Conservation (phyloP, 2,888 invertebrate species). For the Mimachlamys varia region DNA sequence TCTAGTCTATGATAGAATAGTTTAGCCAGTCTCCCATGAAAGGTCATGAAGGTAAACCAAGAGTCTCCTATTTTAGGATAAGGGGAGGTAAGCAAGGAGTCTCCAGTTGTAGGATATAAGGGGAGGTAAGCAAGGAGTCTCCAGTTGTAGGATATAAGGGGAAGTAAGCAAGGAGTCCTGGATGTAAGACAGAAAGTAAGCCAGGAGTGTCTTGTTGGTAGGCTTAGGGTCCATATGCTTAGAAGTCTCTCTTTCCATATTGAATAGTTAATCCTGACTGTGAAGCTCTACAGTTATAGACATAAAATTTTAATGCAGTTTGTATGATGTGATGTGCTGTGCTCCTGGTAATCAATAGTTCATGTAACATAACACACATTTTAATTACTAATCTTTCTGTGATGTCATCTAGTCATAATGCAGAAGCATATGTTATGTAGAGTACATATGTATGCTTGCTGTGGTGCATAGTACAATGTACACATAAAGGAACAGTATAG, state of each 20-base stretch:
- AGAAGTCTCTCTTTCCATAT: neutral
- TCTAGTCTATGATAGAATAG: neutral
- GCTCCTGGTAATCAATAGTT: neutral
- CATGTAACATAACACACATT: neutral
- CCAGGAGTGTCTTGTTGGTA: no score
- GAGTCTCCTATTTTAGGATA: no score
- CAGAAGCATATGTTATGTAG: neutral
- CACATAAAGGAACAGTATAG: neutral
- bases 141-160: neutral
- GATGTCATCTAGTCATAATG: slow-evolving; percentile 8
- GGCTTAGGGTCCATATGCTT: no score
- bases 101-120: no score
- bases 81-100: neutral
- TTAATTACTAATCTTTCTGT: neutral
- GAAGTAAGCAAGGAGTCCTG: neutral
- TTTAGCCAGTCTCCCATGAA: no score
- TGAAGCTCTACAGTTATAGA: neutral
- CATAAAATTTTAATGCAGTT: neutral
- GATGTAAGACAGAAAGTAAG: no score
- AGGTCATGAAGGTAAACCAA: neutral
- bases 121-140: neutral
- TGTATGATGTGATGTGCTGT: neutral
- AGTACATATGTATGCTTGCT: neutral
- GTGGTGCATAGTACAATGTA: no score
- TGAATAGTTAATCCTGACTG: neutral